A percentile compares a stretch with the other conserved stretches of the same genome.
phyloP scores from a whole-genome alignment of 2,113 vertebrate species.

The Centropus bengalensis region DNA sequence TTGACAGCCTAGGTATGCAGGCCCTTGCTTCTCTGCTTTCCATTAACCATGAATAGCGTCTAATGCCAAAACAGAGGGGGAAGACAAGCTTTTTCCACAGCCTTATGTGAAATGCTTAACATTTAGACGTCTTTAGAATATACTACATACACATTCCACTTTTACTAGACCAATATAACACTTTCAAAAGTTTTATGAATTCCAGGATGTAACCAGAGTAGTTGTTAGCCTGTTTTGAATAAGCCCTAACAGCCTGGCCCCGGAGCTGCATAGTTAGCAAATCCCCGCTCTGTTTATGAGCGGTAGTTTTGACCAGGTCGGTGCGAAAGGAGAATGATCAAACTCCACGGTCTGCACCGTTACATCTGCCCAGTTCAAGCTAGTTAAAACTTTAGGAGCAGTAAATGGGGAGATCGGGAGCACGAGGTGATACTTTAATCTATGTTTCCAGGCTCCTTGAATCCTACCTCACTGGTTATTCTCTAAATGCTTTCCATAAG shows the following conservation, averaged over 20 bases:
- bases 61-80: slow-evolving; percentile 43
- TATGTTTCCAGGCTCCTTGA: background rate
- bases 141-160: slow-evolving; percentile 57
- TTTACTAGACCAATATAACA: slow-evolving; percentile 74
- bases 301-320: slow-evolving; percentile 51
- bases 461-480: background rate
- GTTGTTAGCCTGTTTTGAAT: slow-evolving; percentile 71
- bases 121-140: slow-evolving; percentile 62
- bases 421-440: slow-evolving; percentile 32
- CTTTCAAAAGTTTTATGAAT: slow-evolving; percentile 74
- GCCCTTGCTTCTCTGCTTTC: slow-evolving; percentile 70
- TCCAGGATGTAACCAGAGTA: slow-evolving; percentile 76
- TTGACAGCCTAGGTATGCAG: slow-evolving; percentile 61
- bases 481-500: slow-evolving; percentile 41
- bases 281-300: slow-evolving; percentile 68
- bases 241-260: slow-evolving; percentile 63
- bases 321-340: slow-evolving; percentile 4
- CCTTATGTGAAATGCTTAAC: slow-evolving; percentile 68
- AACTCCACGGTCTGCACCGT: background rate
- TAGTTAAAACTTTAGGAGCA: slow-evolving; percentile 36
- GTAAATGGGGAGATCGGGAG: slow-evolving; percentile 17
- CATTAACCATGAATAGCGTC: slow-evolving; percentile 65
- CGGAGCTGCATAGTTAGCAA: slow-evolving; percentile 69
- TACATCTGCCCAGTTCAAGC: background rate
- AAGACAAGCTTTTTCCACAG: slow-evolving; percentile 61